Evolutionary conservation across 2,888 invertebrate species (phyloP).

Genomic region (Hydriomena furcata): DNA sequence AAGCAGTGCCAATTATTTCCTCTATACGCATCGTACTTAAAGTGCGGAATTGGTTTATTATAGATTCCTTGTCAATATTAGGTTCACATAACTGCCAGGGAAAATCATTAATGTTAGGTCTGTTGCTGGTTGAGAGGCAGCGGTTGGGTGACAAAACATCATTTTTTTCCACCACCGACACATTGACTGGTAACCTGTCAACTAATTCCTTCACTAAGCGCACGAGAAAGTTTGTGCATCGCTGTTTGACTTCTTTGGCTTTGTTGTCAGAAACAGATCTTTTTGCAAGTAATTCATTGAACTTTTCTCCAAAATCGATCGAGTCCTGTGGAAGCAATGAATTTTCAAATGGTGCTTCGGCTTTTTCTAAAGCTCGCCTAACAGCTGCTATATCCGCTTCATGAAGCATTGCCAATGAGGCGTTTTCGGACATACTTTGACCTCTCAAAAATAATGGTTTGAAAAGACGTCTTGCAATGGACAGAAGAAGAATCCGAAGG

Average conservation of each 20-base stretch:
- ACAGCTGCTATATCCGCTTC: constrained; percentile 30
- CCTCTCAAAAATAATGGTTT: constrained; percentile 30
- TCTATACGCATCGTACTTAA: constrained; percentile 31
- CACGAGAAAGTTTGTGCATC: constrained; percentile 28
- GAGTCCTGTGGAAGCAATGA: constrained; percentile 31
- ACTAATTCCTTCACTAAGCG: constrained; percentile 32
- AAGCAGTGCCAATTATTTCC: constrained; percentile 28
- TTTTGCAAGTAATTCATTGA: constrained; percentile 30
- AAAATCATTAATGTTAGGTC: constrained; percentile 27
- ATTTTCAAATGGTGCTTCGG: constrained; percentile 28
- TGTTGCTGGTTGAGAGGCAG: constrained; percentile 27
- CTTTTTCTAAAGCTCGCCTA: constrained; percentile 32
- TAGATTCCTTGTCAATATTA: constrained; percentile 29
- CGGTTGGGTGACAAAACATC: constrained; percentile 19
- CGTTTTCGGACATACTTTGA: constrained; percentile 26
- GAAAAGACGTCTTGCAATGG: constrained; percentile 23
- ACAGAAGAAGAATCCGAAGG: constrained; percentile 7
- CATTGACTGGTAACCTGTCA: constrained; percentile 26
- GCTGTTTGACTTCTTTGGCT: constrained; percentile 32
- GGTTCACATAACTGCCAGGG: constrained; percentile 31
- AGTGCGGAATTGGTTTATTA: constrained; percentile 25
- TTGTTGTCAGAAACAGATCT: constrained; percentile 28
- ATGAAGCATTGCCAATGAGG: constrained; percentile 22
- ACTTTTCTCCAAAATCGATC: constrained; percentile 31
- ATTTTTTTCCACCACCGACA: constrained; percentile 30